Percentiles rank a stretch among this genome's conserved stretches.
These are phyloP conservation scores for Umimayanthus chanpuru DNA, from an alignment of 92 coral and sea anemone genomes.

Conservation along the genomic window DNA sequence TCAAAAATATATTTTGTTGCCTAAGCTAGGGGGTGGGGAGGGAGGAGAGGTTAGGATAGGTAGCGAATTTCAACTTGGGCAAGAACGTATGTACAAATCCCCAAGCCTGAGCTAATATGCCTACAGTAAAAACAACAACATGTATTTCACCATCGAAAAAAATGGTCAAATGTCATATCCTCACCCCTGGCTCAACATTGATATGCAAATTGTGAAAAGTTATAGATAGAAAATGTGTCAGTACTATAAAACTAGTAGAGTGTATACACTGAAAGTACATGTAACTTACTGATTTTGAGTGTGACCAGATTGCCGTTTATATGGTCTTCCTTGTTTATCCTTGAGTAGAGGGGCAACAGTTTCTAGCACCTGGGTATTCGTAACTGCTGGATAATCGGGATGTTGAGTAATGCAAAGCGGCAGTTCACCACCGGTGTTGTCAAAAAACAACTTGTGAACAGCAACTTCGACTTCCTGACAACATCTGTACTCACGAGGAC, in stretches of 20 bases:
- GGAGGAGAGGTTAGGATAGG: too few species aligned
- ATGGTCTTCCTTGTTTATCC: slow-evolving; percentile 49
- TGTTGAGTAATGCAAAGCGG: slow-evolving; percentile 49
- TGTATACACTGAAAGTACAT: neutral
- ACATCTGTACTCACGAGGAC: slow-evolving; percentile 44
- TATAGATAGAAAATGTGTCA: neutral
- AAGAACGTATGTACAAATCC: neutral
- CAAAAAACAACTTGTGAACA: slow-evolving; percentile 30
- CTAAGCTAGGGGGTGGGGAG: too few species aligned
- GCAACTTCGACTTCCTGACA: slow-evolving; percentile 39
- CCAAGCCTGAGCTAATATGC: slow-evolving; percentile 4
- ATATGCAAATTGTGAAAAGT: neutral
- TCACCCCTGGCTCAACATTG: neutral
- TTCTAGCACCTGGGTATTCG: slow-evolving; percentile 48
- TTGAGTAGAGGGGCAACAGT: slow-evolving; percentile 52
- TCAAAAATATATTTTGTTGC: too few species aligned
- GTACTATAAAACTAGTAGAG: too few species aligned
- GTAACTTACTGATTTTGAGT: slow-evolving; percentile 61
- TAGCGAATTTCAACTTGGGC: too few species aligned
- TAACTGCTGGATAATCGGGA: slow-evolving; percentile 54
- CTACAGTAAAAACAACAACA: neutral
- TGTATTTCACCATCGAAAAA: neutral
- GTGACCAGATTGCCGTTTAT: slow-evolving; percentile 40
- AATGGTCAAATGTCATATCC: neutral
- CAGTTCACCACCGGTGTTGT: slow-evolving; percentile 14